A percentile compares a stretch with the other conserved stretches of the same genome.
These are phyloP conservation scores for Saxidomus purpurata DNA, from an alignment of 1,140 invertebrate genomes.

Conservation along the genomic window DNA sequence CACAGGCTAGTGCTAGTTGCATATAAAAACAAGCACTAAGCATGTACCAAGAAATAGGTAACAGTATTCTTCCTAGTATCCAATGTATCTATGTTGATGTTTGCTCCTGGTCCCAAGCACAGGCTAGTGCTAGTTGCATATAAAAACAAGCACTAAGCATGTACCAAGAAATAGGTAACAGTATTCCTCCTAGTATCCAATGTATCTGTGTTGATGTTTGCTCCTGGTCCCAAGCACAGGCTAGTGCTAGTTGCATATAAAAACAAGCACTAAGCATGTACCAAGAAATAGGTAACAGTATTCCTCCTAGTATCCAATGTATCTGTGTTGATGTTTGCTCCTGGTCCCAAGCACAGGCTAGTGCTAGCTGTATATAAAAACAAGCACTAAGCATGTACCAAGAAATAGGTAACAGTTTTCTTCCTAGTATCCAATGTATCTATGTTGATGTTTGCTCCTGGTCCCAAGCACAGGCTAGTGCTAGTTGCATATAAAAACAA, in stretches of 20 bases:
- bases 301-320: background rate
- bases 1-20: constrained; percentile 26
- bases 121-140: too few species aligned
- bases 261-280: background rate
- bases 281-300: background rate
- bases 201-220: background rate
- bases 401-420: background rate
- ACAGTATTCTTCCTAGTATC: background rate
- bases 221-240: background rate
- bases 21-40: constrained; percentile 1
- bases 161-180: too few species aligned
- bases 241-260: constrained; percentile 16
- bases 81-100: background rate
- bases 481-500: background rate
- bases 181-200: too few species aligned
- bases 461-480: constrained; percentile 4
- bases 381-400: background rate
- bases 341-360: background rate
- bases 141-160: too few species aligned
- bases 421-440: background rate
- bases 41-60: constrained; percentile 15
- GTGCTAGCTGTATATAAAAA: background rate
- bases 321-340: background rate
- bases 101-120: too few species aligned
- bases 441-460: background rate